Evolutionary conservation across 2,888 invertebrate species (phyloP).

Genomic region (Phragmatobia fuliginosa): DNA sequence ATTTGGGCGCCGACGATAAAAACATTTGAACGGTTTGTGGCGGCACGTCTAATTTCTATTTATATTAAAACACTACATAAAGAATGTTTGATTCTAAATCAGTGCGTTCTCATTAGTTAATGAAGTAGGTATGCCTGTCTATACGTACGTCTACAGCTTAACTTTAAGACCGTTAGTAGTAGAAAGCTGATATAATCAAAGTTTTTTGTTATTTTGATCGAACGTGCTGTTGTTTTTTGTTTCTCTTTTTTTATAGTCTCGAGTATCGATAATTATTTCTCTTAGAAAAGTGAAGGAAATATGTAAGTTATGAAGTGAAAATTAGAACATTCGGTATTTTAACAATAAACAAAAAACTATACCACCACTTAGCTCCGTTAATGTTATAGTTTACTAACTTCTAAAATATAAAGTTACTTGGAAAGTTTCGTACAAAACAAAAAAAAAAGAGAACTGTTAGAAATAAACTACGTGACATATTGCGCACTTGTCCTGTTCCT

Average conservation of each 20-base stretch:
- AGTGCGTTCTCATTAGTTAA: background rate
- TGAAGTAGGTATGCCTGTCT: background rate
- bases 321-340: background rate
- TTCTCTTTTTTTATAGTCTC: background rate
- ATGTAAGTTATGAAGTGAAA: no score
- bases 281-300: background rate
- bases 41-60: background rate
- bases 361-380: no score
- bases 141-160: background rate
- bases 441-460: background rate
- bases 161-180: background rate
- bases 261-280: background rate
- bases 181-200: background rate
- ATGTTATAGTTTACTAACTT: no score
- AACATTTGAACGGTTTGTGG: background rate
- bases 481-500: constrained; percentile 1
- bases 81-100: background rate
- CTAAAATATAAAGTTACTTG: background rate
- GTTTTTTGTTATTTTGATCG: no score
- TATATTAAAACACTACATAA: background rate
- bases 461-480: background rate
- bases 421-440: background rate
- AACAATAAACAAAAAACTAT: no score
- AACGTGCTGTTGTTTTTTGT: no score
- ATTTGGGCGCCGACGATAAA: constrained; percentile 1